Evolutionary conservation across 2,888 invertebrate genomes (phyloP), one percentile per base, ranked within the genome.

Genomic region (Protonemura montana): DNA sequence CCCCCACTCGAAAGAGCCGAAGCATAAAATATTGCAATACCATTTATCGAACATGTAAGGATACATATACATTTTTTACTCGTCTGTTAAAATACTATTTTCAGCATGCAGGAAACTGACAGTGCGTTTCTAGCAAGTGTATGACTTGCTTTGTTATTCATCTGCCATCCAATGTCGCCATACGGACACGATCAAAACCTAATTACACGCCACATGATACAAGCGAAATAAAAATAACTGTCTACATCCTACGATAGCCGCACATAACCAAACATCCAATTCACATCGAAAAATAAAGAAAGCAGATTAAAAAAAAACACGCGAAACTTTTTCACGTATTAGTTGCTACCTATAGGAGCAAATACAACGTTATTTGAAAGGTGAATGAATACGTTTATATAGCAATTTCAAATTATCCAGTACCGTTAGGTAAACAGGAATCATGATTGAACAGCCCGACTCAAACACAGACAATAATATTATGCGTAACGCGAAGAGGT

Each of bases 351-450:
- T 35, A 35, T 3, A 10, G 3, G 35, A 35, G 35, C 3, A 35
- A 3, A 35, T 35, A 35, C 35, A 35, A 35, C 35, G 10, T 10
- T 10, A 10, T 35, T 35, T 35, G 35, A 35, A 35, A 35, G 35
- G 35, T 35, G n/a, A n/a, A 35, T 35, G 10, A 3, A 35, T 10
- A 10, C 3, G 59, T 59, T 2, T 1, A 21, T 59, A 59, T 21
- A 59, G 21, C 59, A 59, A 59, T 59, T 59, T 59, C 59, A 59
- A 59, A 59, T 59, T 59, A 59, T 59, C 59, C 59, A 59, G 59
- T 16, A 59, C 59, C 59, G 59, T 59, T 59, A 59, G 59, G 59
- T 21, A 59, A 59, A 59, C 21, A 59, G 59, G 59, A n/a, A 59
- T 59, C 59, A 59, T 59, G 59, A 59, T 59, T 59, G 59, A 59